Base-by-base conservation (phyloP, 2,888 invertebrate species). In the Tipula unca region DNA sequence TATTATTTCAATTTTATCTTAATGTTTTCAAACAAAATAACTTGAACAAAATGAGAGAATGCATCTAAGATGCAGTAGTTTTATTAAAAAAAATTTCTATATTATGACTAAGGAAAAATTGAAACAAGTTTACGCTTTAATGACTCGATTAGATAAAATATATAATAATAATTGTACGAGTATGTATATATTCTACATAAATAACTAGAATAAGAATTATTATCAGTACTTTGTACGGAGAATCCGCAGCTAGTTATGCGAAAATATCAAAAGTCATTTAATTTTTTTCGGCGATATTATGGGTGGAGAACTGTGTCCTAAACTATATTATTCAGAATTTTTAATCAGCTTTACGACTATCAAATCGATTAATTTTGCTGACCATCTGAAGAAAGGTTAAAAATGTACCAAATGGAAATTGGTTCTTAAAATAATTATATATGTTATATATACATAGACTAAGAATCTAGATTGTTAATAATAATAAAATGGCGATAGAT, bases 71-170 rank as follows among this genome's bases (percentile, higher is more conserved):
- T 20, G 36, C 84, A 36, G 84, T 84, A 36, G 84, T 84, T 84
- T 36, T 84, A 84, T 84, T 84, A 36, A 84, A 8, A 39, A 36
- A 84, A 8, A 39, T 35, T 83, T 83, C 35, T 35, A n/a, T 69
- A 69, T 13, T 69, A 25, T 69, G 4, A n/a, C 14, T n/a, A 83
- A 35, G 84, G 36, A 84, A 36, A 17, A 13, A 84, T 39, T 39
- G 36, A 84, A 84, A 84, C 84, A 36, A 36, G 84, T 84, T 84
- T 84, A 35, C 84, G 84, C 39, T 84, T 84, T 36, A 84, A 35
- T 84, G 36, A 84, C 39, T 39, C 20, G 84, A 84, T 32, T 35
- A 32, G 29, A 83, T 83, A 17, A 83, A 35, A 83, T 4, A 32
- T 10, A 69, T 25, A 25, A 69, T 69, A 69, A 69, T 69, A 25